Evolutionary conservation across 2,888 invertebrate species (phyloP), one percentile per base, ranked within the genome.

Genomic region (Trypoxylon attenuatum): DNA sequence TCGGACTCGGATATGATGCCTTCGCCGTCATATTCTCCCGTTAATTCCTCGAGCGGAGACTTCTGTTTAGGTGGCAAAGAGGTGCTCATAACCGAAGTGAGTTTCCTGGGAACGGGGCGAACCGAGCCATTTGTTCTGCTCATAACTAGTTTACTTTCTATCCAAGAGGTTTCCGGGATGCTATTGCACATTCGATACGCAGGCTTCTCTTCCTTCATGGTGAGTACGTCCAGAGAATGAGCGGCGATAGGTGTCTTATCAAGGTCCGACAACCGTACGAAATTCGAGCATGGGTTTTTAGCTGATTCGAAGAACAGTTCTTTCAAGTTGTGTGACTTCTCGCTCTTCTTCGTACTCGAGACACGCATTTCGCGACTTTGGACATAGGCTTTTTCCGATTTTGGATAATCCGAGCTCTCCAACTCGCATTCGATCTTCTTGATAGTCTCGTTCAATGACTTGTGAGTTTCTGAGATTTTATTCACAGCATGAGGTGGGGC

Each of bases 181-280:
- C 92, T 92, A 64, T 90, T 89, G 45, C 91, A 91, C 91, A 93
- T 92, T 38, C 92, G 88, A 39, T 89, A 88, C 16, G 89, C 82
- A 63, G 60, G 79, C 80, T 74, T 83, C 69, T 69, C 86, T 70
- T 71, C 82, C 66, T 70, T 86, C 41, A 86, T 79, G 0, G 47
- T 41, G 25, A 67, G 27, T 1, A 58, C 27, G 0, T 81, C 79
- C 1, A 76, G 41, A 0, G 89, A 76, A 21, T 90, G 90, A 45
- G 89, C 87, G 54, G 90, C 90, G 29, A 87, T 87, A 5, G 89
- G 88, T 3, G 90, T 90, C 77, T 92, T 93, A 82, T 95, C 94
- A 84, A 95, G 89, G 83, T 95, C 95, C 0, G 95, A 95, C 5
- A 95, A 88, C 79, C 92, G 92, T 0, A 95, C 95, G 82, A 94